Base-by-base conservation (phyloP, 2,888 invertebrate genomes). In the Chrysina gloriosa region DNA sequence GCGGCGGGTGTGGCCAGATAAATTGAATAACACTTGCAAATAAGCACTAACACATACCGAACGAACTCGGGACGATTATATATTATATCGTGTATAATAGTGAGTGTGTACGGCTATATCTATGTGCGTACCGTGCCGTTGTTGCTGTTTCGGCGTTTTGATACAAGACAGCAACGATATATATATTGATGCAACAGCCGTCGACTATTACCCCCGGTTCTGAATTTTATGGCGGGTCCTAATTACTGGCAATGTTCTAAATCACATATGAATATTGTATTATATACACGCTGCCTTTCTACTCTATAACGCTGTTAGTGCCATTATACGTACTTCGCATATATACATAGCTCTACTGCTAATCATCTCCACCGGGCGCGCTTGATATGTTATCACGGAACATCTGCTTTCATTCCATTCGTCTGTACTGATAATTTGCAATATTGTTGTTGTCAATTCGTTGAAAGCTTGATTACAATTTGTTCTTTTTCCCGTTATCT, bases 21-120 rank as follows among this genome's bases (percentile, higher is more conserved):
- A 84, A 84, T 84, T 82, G 82, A 82, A 81, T 82, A 81, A 83
- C 84, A 84, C 82, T 84, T 84, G 84, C 83, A 82, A 82, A 83
- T 84, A 84, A 84, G 83, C 82, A 80, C 83, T 78, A 73, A 69
- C 64, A 39, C 47, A 45, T 48, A 63, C 66, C 66, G 54, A 61
- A 61, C 66, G 63, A 61, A 61, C 42, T 61, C 45, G 42, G 16
- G 29, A 45, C 58, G 58, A 61, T 61, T 61, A 61, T 61, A 61
- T 69, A 69, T 67, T 63, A 63, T 52, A 63, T 67, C 19, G 16
- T 14, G 52, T 78, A 79, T 77, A 77, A 78, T 76, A 74, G 77
- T 75, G 77, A 78, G 79, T 77, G 78, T 78, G 78, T 45, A 45
- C 4, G 19, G 21, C 45, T 45, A 45, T 45, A 19, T 45, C n/a